Base-by-base conservation (phyloP, 37 sponge, comb jelly and placozoan genomes). In the Hormiphora californensis region DNA sequence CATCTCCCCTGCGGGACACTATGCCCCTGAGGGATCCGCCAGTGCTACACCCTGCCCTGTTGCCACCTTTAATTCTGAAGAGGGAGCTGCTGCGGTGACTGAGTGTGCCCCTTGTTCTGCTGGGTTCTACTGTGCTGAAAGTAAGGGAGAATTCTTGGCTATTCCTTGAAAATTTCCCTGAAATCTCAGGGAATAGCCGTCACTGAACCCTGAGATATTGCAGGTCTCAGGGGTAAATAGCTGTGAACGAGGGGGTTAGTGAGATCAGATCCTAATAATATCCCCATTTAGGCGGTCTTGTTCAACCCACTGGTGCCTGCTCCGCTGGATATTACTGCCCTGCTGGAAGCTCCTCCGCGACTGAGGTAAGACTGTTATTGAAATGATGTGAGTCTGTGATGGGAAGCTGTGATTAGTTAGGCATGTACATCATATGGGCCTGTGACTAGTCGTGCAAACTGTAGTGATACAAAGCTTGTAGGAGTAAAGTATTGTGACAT, bases 311-410 rank as follows among this genome's bases (percentile, higher is more conserved):
- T 41, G 2, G 23, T n/a, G 27, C 38, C 23, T 73, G 81, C 43
- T 25, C 81, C 2, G 81, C 8, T 21, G 81, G 81, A 73, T 22
- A 40, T 40, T 73, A 73, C 81, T 73, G 81, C 43, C 39, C 41
- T 9, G 46, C 35, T 1, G 81, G 81, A 9, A 40, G 46, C 21
- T 21, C 38, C 3, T 23, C 32, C 21, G 46, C 81, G 2, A 4
- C 23, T 11, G 36, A 43, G 23, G n/a, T n/a, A n/a, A n/a, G n/a
- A n/a, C n/a, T n/a, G n/a, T n/a, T n/a, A n/a, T n/a, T n/a, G n/a
- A n/a, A n/a, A n/a, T n/a, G n/a, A n/a, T n/a, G n/a, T n/a, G n/a
- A n/a, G n/a, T n/a, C n/a, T n/a, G n/a, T n/a, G n/a, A n/a, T n/a
- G n/a, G n/a, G n/a, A n/a, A n/a, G n/a, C n/a, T n/a, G n/a, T n/a